Evolutionary conservation across 2,797 vertebrate genomes (phyloP), one percentile per base, ranked within the genome.

Genomic region (Melanotaenia nigrans): DNA sequence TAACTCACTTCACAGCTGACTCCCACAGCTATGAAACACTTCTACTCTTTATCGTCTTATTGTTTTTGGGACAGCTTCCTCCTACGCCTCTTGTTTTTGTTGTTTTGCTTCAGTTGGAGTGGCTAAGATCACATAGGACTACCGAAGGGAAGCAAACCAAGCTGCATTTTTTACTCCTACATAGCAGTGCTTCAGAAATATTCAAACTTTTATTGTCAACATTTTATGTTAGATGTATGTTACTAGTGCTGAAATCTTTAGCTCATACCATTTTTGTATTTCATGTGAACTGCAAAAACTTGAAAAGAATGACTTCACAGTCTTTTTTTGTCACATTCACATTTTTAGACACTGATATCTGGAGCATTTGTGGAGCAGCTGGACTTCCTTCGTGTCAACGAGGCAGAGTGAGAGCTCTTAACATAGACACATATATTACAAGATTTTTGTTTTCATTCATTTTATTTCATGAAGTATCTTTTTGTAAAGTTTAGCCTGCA

Each of bases 361-460:
- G 97, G 97, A 89, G 98, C 97, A 0, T 93, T 97, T 56, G 96
- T 99, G 77, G 97, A 99, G 84, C 98, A 99, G 79, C 85, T 99
- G 87, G 98, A 99, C 90, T 99, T 99, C 85, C 92, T 99, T 33
- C 96, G 96, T 49, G 95, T 99, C 86, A 94, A 96, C 74, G 97
- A 97, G 76, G 89, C 95, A 18, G 96, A 97, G 98, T 99, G 95
- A 95, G 96, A 77, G 7, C 20, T 32, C 42, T 32, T 32, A 32
- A 28, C 4, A 28, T 28, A 28, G 28, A 28, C 28, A 28, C 28
- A 28, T 28, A 28, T 28, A 28, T 28, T 28, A 28, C 28, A 28
- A 28, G 28, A 28, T 28, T 28, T 28, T 28, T 28, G 28, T 28
- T 28, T 28, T 28, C 28, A 28, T 28, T 28, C 28, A 28, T 28